Evolutionary conservation across 2,888 invertebrate species (phyloP).

Genomic region (Platypus cylindrus): DNA sequence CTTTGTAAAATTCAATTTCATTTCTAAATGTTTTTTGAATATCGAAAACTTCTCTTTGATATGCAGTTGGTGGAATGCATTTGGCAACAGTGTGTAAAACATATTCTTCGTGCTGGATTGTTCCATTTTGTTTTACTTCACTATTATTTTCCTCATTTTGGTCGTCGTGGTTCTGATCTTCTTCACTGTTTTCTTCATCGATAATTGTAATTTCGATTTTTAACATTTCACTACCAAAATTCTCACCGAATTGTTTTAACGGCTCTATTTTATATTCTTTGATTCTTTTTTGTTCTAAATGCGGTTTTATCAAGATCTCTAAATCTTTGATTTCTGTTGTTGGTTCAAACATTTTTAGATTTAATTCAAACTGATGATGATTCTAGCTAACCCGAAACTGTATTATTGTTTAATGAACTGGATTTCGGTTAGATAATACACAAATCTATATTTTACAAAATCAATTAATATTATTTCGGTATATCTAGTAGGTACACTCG

Average conservation of each 20-base stretch:
- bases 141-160: too few relatives aligned
- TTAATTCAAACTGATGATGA: too few relatives aligned
- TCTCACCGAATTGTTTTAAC: conserved; percentile 43
- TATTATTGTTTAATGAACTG: too few relatives aligned
- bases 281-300: conserved; percentile 5
- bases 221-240: conserved; percentile 46
- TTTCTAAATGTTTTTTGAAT: conserved; percentile 41
- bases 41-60: conserved; percentile 39
- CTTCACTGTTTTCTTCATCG: conserved; percentile 19
- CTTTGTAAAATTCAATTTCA: conserved; percentile 40
- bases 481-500: too few relatives aligned
- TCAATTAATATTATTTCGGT: too few relatives aligned
- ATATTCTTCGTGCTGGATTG: background rate
- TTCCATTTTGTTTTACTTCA: too few relatives aligned
- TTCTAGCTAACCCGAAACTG: too few relatives aligned
- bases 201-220: conserved; percentile 29
- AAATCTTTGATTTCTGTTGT: conserved; percentile 8
- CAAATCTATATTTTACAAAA: too few relatives aligned
- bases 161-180: background rate
- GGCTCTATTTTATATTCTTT: conserved; percentile 9
- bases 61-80: conserved; percentile 40
- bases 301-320: conserved; percentile 3
- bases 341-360: conserved; percentile 6
- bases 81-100: conserved; percentile 40
- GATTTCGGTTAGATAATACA: too few relatives aligned